Evolutionary conservation across 92 coral and sea anemone species (phyloP), one percentile per base, ranked within the genome.

Genomic region (Isaurus tuberculatus): DNA sequence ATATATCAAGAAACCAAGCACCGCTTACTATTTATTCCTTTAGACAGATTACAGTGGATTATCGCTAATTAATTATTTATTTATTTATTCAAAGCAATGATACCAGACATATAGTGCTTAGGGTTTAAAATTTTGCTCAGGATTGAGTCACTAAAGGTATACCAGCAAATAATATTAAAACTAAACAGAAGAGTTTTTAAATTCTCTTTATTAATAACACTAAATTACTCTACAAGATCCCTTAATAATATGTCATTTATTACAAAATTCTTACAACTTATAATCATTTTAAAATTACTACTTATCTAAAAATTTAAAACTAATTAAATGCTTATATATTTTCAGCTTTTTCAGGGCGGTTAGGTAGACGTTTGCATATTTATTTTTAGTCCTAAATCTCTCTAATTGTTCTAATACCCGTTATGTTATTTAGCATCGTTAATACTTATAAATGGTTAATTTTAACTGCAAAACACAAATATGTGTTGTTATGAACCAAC

Each of bases 241-340:
- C 63, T n/a, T 55, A 55, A 55, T 58, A 13, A 57, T 53, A 28
- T 36, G 5, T 34, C 25, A 51, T 53, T 20, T 58, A 30, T 75
- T 51, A 34, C 16, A 57, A 75, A 77, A 57, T 57, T 57, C 13
- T 58, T 34, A 77, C 82, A 77, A 57, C 48, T 75, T 57, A 25
- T 20, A 27, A 29, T 27, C 8, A 28, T 27, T n/a, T 25, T 16
- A 53, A 7, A 14, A 6, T 7, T 22, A 55, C n/a, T 5, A 0
- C 17, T 15, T 6, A 55, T 29, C 4, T 53, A 30, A 11, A 40
- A 40, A 20, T 20, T 16, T 19, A 32, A 16, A 73, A 23, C 34
- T 49, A 44, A 57, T 2, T 27, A 11, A 74, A 22, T 53, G 17
- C 7, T 8, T 17, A 13, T 17, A 49, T 2, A 51, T 17, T 51